Percentiles rank a stretch among this genome's conserved stretches.
Evolutionary conservation across 2,888 invertebrate genomes (phyloP).

Genomic region (Spisula solida): DNA sequence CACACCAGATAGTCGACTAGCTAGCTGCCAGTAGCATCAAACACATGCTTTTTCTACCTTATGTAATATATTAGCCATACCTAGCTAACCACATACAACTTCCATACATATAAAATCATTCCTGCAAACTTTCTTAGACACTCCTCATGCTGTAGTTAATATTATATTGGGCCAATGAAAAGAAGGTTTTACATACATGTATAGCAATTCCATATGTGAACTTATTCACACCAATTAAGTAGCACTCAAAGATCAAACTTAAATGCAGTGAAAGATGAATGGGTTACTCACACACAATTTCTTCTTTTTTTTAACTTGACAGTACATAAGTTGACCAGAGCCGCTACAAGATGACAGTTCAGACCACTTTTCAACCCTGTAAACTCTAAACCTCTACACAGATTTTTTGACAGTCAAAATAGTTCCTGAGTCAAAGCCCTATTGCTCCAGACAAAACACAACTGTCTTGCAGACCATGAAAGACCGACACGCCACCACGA

Average conservation of each 20-base stretch:
- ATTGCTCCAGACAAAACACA: too few relatives aligned
- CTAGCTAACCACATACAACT: conserved; percentile 9
- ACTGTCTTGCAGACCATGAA: too few relatives aligned
- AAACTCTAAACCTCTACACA: neutral
- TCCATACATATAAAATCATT: neutral
- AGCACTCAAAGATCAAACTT: too few relatives aligned
- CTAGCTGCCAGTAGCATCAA: conserved; percentile 30
- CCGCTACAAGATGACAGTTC: too few relatives aligned
- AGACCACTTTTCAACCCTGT: neutral
- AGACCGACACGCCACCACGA: too few relatives aligned
- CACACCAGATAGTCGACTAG: conserved; percentile 33
- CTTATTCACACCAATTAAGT: neutral
- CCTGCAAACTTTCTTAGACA: neutral
- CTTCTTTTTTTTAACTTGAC: too few relatives aligned
- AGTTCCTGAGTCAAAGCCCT: too few relatives aligned
- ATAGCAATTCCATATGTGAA: conserved; percentile 2
- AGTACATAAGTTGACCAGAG: too few relatives aligned
- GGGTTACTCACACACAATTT: too few relatives aligned
- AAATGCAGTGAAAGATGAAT: too few relatives aligned
- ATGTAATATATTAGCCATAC: conserved; percentile 12
- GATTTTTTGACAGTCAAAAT: too few relatives aligned
- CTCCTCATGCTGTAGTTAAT: conserved; percentile 14
- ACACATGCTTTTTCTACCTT: conserved; percentile 42
- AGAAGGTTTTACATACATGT: neutral
- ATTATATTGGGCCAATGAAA: conserved; percentile 2